Percentiles rank a stretch among this genome's conserved stretches.
These are phyloP conservation scores for Erannis defoliaria DNA, from an alignment of 2,888 invertebrate species.

Conservation along the genomic window DNA sequence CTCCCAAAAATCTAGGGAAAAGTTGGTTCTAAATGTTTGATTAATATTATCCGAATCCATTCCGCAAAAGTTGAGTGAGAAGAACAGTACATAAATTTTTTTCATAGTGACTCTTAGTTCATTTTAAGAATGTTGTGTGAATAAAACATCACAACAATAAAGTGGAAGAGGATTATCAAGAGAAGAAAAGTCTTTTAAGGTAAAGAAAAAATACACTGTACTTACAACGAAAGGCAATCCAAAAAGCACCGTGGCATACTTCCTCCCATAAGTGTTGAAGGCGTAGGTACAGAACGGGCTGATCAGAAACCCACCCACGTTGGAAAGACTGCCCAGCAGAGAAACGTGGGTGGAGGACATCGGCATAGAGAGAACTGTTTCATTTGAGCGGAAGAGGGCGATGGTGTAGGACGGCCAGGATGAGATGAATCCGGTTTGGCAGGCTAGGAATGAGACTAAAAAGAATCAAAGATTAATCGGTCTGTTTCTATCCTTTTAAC, in stretches of 20 bases:
- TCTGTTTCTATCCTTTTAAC: neutral
- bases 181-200: neutral
- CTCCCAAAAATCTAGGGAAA: too few relatives aligned
- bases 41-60: too few relatives aligned
- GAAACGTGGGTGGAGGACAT: slow-evolving; percentile 68
- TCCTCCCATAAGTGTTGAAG: slow-evolving; percentile 70
- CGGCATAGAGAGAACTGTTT: slow-evolving; percentile 63
- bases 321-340: slow-evolving; percentile 70
- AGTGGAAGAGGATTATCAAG: too few relatives aligned
- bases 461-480: too few relatives aligned
- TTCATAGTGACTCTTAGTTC: too few relatives aligned
- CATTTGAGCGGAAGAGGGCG: slow-evolving; percentile 67
- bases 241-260: slow-evolving; percentile 73
- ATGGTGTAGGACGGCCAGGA: slow-evolving; percentile 77
- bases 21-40: too few relatives aligned
- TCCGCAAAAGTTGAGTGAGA: too few relatives aligned
- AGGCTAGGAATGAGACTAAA: slow-evolving; percentile 69
- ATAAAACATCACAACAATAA: too few relatives aligned
- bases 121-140: too few relatives aligned
- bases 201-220: neutral
- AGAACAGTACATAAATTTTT: too few relatives aligned
- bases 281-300: slow-evolving; percentile 70
- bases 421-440: slow-evolving; percentile 68
- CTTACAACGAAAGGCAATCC: slow-evolving; percentile 74
- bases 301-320: slow-evolving; percentile 65